A percentile compares a stretch with the other conserved stretches of the same genome.
phyloP scores from a whole-genome alignment of 2,113 vertebrate genomes.

The Dasyornis broadbenti region DNA sequence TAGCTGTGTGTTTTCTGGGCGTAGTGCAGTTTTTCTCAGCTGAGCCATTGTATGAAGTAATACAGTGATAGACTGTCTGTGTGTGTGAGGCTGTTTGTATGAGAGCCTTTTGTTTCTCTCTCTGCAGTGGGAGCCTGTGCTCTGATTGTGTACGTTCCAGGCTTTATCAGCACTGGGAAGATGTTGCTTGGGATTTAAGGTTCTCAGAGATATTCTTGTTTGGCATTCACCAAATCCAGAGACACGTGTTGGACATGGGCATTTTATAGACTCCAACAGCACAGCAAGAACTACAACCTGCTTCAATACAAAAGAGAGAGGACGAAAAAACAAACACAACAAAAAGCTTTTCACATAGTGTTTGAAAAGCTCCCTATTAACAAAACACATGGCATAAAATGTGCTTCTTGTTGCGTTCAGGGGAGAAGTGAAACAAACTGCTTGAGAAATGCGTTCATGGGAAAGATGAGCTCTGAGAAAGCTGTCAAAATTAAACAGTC shows the following conservation, averaged over 20 bases:
- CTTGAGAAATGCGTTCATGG: neutral
- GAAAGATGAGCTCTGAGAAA: conserved; percentile 19
- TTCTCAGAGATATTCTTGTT: conserved; percentile 50
- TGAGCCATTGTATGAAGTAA: conserved; percentile 20
- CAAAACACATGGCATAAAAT: conserved; percentile 42
- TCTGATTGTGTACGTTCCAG: conserved; percentile 4
- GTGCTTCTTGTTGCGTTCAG: conserved; percentile 6
- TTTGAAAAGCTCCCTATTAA: conserved; percentile 69
- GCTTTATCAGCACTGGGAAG: conserved; percentile 66
- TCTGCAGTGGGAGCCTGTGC: conserved; percentile 21
- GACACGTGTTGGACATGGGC: conserved; percentile 73
- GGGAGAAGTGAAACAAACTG: conserved; percentile 29
- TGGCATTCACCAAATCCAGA: conserved; percentile 53
- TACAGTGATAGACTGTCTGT: neutral
- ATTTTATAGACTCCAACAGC: conserved; percentile 32
- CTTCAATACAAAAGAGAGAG: conserved; percentile 58
- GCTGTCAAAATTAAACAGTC: conserved; percentile 32
- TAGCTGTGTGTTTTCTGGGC: neutral
- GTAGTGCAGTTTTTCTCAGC: conserved; percentile 8
- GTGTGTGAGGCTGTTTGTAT: conserved; percentile 38
- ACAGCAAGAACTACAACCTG: conserved; percentile 63
- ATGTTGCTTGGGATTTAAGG: conserved; percentile 61
- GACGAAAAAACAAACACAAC: conserved; percentile 59
- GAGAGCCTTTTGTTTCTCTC: conserved; percentile 55
- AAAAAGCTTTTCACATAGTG: conserved; percentile 68